Percentiles rank a stretch among this genome's conserved stretches.
Evolutionary conservation across 2,797 vertebrate genomes (phyloP).

Genomic region (Sylvia borin): DNA sequence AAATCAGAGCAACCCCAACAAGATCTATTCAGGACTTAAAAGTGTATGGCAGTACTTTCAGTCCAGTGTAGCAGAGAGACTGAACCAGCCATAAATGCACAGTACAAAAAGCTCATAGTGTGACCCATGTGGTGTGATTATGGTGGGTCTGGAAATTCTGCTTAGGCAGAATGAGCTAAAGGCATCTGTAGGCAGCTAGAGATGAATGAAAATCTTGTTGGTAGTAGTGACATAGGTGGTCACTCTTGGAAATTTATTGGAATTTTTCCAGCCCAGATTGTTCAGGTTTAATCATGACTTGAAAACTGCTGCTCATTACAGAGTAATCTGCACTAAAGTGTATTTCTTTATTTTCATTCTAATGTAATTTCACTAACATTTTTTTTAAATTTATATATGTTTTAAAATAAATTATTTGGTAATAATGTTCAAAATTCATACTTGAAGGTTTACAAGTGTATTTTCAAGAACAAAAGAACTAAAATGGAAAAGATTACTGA

Average conservation of each 20-base stretch:
- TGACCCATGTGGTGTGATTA: not conserved
- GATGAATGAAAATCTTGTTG: not conserved
- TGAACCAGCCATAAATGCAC: not conserved
- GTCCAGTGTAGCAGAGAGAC: not conserved
- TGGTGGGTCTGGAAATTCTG: not conserved
- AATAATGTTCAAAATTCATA: not conserved
- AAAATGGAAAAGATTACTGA: not conserved
- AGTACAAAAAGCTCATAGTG: not conserved
- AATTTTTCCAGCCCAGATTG: not conserved
- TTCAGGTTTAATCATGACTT: not conserved
- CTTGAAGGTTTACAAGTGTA: not conserved
- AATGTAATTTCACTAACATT: not conserved
- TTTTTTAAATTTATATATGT: not conserved
- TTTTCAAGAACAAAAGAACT: not conserved
- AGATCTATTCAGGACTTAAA: not conserved
- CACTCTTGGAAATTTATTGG: not conserved
- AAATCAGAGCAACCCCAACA: not conserved
- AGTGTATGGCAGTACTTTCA: not conserved
- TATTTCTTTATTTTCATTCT: not conserved
- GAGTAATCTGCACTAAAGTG: not conserved
- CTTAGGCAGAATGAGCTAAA: not conserved
- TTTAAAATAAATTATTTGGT: not conserved
- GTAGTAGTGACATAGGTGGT: not conserved
- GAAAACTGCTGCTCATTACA: not conserved
- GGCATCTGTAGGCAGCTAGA: not conserved